These are phyloP conservation scores for Sceloporus tristichus DNA, from an alignment of 2,113 vertebrate genomes.

Conservation along the genomic window DNA sequence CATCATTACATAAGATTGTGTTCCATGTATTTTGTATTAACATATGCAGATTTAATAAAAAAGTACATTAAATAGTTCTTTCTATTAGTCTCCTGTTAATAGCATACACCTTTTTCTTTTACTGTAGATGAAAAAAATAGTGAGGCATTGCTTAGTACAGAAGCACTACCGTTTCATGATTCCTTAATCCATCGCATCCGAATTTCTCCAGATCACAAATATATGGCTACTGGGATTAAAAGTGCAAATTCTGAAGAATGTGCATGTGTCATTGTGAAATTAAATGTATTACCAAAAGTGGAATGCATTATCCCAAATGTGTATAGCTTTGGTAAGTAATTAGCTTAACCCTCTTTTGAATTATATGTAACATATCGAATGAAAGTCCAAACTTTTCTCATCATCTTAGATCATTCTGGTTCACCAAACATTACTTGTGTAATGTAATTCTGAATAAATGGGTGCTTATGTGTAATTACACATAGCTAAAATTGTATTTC, in stretches of 20 bases:
- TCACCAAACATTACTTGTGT: background rate
- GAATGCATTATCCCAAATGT: conserved; percentile 83
- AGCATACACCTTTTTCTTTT: conserved; percentile 38
- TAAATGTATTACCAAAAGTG: conserved; percentile 69
- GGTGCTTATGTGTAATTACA: background rate
- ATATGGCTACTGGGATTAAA: conserved; percentile 86
- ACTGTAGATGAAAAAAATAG: conserved; percentile 63
- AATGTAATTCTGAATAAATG: background rate
- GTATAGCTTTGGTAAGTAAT: conserved; percentile 89
- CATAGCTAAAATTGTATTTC: background rate
- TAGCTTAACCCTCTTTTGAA: background rate
- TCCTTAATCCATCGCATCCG: conserved; percentile 86
- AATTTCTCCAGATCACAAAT: conserved; percentile 87
- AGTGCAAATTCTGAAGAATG: conserved; percentile 78
- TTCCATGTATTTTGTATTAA: background rate
- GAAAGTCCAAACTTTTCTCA: background rate
- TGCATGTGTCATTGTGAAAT: conserved; percentile 82
- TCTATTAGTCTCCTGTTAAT: conserved; percentile 27
- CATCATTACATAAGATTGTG: background rate
- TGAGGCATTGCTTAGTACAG: conserved; percentile 74
- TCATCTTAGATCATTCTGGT: background rate
- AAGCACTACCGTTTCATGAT: conserved; percentile 78
- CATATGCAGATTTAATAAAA: background rate
- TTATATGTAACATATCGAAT: background rate
- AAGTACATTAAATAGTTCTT: background rate